phyloP scores from a whole-genome alignment of 2,797 vertebrate genomes.

The Sternotherus odoratus region DNA sequence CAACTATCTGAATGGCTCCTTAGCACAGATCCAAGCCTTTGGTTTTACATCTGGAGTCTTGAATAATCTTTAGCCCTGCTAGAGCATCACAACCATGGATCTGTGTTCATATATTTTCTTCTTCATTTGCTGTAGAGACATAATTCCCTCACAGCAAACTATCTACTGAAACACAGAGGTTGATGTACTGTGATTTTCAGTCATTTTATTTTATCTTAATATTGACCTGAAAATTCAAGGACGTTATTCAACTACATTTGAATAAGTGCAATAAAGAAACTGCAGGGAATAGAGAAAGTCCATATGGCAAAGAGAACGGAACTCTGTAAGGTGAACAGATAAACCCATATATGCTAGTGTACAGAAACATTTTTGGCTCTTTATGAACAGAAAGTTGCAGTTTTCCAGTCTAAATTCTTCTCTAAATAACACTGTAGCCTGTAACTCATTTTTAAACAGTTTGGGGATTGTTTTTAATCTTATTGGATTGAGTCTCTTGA shows the following conservation, averaged over 20 bases:
- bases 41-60: not conserved
- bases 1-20: constrained; percentile 36
- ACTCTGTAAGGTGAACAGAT: not conserved
- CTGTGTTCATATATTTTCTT: not conserved
- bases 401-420: not conserved
- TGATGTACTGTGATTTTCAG: not conserved
- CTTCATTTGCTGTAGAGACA: not conserved
- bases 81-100: not conserved
- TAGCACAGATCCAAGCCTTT: constrained; percentile 7
- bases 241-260: constrained; percentile 18
- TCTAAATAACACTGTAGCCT: not conserved
- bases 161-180: not conserved
- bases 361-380: not conserved
- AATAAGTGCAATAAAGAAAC: not conserved
- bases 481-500: not conserved
- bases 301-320: not conserved
- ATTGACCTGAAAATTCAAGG: constrained; percentile 20
- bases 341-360: not conserved
- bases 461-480: not conserved
- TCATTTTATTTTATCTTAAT: not conserved
- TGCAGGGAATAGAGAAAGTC: not conserved
- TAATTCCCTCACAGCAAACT: not conserved
- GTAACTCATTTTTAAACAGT: not conserved
- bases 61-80: not conserved
- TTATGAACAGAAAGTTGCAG: not conserved